Conservation (phyloP, 2,113 vertebrate species). For the Phodopus roborovskii region DNA sequence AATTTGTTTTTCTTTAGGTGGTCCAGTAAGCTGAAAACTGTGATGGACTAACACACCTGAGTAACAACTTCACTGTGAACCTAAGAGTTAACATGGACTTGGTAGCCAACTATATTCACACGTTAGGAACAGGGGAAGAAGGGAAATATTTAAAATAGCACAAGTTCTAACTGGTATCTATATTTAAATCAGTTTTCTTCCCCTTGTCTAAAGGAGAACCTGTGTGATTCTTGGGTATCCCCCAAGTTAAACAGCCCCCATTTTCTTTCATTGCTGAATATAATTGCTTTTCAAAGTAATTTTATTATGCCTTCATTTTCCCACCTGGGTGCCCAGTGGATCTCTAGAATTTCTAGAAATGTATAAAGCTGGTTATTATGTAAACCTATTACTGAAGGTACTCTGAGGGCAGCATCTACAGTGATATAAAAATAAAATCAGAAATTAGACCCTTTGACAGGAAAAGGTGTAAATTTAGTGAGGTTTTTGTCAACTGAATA, state of each 20-base stretch:
- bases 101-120: neutral
- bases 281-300: constrained; percentile 50
- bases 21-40: neutral
- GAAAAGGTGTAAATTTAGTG: constrained; percentile 45
- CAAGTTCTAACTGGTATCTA: neutral
- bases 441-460: constrained; percentile 47
- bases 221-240: neutral
- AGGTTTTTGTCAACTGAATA: neutral
- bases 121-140: neutral
- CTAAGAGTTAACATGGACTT: neutral
- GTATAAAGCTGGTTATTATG: constrained; percentile 16
- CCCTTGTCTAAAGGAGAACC: constrained; percentile 26
- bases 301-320: constrained; percentile 53
- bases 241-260: neutral
- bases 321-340: constrained; percentile 47
- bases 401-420: neutral
- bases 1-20: neutral
- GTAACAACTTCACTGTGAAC: neutral
- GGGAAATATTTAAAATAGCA: constrained; percentile 7
- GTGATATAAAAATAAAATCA: constrained; percentile 8
- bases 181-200: constrained; percentile 37
- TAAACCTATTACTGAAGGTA: constrained; percentile 15
- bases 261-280: constrained; percentile 62
- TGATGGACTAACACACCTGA: neutral
- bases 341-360: constrained; percentile 53